Conservation (phyloP, 1,140 invertebrate species). For the Patella vulgata region DNA sequence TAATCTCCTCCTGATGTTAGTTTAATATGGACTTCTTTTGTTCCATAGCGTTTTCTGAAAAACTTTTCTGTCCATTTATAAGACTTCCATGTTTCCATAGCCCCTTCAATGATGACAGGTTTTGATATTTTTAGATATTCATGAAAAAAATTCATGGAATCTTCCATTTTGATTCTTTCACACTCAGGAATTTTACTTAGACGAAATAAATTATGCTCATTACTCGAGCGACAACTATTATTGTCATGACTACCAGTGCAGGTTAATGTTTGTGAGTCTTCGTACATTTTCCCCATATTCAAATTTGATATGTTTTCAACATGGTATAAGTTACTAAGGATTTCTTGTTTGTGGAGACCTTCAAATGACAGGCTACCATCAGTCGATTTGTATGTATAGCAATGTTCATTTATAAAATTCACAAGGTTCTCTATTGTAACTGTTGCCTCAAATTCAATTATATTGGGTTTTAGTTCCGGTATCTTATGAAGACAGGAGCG, state of each 20-base stretch:
- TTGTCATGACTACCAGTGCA: conserved; percentile 13
- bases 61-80: conserved; percentile 58
- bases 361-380: conserved; percentile 38
- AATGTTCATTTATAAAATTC: conserved; percentile 45
- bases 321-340: conserved; percentile 42
- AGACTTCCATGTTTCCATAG: conserved; percentile 48
- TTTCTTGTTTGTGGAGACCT: conserved; percentile 47
- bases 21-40: conserved; percentile 55
- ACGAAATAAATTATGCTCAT: conserved; percentile 5
- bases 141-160: conserved; percentile 50
- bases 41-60: conserved; percentile 46
- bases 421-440: conserved; percentile 20
- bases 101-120: conserved; percentile 57
- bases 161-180: conserved; percentile 44
- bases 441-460: conserved; percentile 20
- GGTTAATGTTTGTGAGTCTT: conserved; percentile 1
- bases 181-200: conserved; percentile 39
- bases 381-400: conserved; percentile 35
- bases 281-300: conserved; percentile 8
- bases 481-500: conserved; percentile 42
- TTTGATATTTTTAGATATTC: conserved; percentile 55
- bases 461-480: conserved; percentile 16
- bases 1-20: conserved; percentile 56
- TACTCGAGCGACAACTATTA: background rate
- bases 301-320: conserved; percentile 31